Conservation (phyloP, 2,797 vertebrate genomes). For the Heteromormyrus szaboi region DNA sequence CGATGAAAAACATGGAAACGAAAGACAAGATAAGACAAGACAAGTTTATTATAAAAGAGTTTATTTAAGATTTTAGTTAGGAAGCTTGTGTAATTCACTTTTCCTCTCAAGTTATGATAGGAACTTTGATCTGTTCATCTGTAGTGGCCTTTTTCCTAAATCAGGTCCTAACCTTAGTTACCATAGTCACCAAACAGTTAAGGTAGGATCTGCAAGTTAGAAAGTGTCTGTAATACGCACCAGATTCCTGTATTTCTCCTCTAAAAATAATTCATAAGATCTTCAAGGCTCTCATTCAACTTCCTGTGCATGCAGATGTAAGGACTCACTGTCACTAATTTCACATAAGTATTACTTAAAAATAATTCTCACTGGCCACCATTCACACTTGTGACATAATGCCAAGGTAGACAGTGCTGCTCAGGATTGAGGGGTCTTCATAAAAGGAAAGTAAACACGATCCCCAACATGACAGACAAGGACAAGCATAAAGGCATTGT, state of each 20-base stretch:
- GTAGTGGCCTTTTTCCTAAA: background rate
- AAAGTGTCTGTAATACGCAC: background rate
- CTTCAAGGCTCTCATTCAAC: background rate
- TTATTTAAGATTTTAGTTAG: background rate
- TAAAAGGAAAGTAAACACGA: background rate
- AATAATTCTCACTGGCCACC: background rate
- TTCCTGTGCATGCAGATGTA: background rate
- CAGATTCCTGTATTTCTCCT: background rate
- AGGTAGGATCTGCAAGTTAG: background rate
- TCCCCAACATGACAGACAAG: background rate
- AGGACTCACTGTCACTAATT: background rate
- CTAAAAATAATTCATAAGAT: background rate
- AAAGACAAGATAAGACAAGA: background rate
- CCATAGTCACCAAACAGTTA: background rate
- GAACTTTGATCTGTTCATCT: background rate
- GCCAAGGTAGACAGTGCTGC: background rate
- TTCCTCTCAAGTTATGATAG: background rate
- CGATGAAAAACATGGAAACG: slow-evolving; percentile 35
- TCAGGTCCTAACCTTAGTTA: background rate
- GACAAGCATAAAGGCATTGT: slow-evolving; percentile 16
- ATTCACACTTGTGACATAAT: background rate
- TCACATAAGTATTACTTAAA: background rate
- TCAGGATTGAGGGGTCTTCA: background rate
- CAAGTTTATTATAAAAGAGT: background rate
- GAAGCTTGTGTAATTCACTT: background rate